A percentile compares a stretch with the other conserved stretches of the same genome.
Evolutionary conservation across 2,113 vertebrate species (phyloP).

Genomic region (Sturnira hondurensis): DNA sequence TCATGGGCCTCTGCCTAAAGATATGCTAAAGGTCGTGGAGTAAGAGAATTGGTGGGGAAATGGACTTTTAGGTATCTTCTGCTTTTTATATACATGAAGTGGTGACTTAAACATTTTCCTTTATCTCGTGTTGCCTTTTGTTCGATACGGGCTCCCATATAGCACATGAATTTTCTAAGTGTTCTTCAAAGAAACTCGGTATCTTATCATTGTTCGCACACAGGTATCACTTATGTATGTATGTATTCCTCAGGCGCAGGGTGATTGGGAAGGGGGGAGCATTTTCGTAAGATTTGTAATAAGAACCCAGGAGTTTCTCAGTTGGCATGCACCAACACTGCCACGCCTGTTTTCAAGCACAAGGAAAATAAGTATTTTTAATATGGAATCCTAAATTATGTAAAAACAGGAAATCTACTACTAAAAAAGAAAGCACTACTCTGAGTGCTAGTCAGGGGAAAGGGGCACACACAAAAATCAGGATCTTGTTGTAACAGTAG

Average conservation of each 20-base stretch:
- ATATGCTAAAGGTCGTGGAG: background rate
- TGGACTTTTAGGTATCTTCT: constrained; percentile 25
- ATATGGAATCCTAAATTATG: background rate
- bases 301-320: background rate
- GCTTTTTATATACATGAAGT: background rate
- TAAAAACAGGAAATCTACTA: background rate
- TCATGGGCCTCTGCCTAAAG: background rate
- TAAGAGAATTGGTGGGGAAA: constrained; percentile 41
- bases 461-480: constrained; percentile 57
- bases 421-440: constrained; percentile 40
- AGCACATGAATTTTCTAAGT: background rate
- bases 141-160: background rate
- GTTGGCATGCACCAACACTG: background rate
- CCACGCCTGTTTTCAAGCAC: constrained; percentile 34
- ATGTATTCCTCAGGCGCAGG: background rate
- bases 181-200: constrained; percentile 10
- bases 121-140: background rate
- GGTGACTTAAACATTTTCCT: background rate
- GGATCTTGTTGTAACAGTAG: constrained; percentile 45
- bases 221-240: constrained; percentile 1
- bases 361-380: constrained; percentile 17
- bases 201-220: constrained; percentile 44
- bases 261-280: background rate
- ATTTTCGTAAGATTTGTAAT: background rate
- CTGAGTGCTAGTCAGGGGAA: constrained; percentile 28